Percentiles rank a stretch among this genome's conserved stretches.
Evolutionary conservation across 2,797 vertebrate genomes (phyloP).

Genomic region (Cossypha polioptera): DNA sequence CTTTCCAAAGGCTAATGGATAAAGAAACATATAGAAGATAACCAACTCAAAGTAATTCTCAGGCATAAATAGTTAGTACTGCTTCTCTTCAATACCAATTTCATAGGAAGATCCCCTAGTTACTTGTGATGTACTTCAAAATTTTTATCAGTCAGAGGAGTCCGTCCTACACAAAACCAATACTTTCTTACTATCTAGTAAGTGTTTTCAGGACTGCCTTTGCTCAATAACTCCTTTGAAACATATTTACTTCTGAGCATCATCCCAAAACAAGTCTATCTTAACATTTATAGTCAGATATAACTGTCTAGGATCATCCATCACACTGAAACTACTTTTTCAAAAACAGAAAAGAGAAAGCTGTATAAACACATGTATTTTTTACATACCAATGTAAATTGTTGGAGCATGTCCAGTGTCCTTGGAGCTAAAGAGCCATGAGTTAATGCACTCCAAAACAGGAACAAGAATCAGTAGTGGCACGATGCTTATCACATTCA

Average conservation of each 20-base stretch:
- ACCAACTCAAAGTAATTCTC: background rate
- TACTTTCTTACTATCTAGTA: accelerated
- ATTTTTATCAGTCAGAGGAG: background rate
- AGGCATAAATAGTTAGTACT: background rate
- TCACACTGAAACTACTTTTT: background rate
- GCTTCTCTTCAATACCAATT: background rate
- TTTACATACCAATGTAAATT: constrained; percentile 82
- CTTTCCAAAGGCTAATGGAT: background rate
- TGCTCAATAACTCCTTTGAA: background rate
- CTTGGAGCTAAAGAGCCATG: constrained; percentile 71
- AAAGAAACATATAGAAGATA: background rate
- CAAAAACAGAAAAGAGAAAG: background rate
- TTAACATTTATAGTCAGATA: background rate
- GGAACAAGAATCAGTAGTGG: constrained; percentile 86
- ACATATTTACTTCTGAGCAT: background rate
- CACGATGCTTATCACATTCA: constrained; percentile 87
- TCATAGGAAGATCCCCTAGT: background rate
- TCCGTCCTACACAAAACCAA: background rate
- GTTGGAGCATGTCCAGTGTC: constrained; percentile 74
- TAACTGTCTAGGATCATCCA: background rate
- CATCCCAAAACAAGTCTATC: background rate
- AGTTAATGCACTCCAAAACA: constrained; percentile 81
- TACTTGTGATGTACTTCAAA: background rate
- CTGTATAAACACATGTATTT: background rate
- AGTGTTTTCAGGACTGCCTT: background rate